Evolutionary conservation across 1,140 invertebrate species (phyloP), one percentile per base, ranked within the genome.

Genomic region (Micrasema minimum): DNA sequence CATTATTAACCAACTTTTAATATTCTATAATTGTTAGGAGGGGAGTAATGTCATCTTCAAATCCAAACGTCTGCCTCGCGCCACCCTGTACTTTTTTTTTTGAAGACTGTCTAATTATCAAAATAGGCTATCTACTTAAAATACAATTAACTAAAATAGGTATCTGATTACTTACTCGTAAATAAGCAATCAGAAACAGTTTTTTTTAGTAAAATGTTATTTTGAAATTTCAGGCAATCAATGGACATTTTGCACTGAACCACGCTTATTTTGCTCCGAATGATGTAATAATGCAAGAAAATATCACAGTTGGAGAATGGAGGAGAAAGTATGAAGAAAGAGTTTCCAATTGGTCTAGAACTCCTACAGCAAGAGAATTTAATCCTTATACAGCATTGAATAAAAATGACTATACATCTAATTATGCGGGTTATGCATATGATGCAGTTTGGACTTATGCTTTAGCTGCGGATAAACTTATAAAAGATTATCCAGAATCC

Each of bases 361-460:
- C 55, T 20, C 20, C 18, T 3, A 64, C 10, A 65, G 53, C 71
- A 6, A 61, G 20, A 67, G 26, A 43, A 31, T 65, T 62, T 14
- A 72, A 75, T 43, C 37, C 66, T 0, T 71, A 67, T 14, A 65
- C 51, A 1, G 46, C 41, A 2, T 43, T 69, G 35, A 67, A 71
- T 16, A 64, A 67, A 61, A 51, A 74, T 53, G 45, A 76, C 22
- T 59, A 61, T 22, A 45, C 82, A 18, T 87, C 85, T 26, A 82
- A 87, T 53, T 95, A 93, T 80, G 92, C 89, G 7, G 91, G 91
- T 1, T 95, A 90, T 76, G 87, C 88, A 0, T 95, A 95, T 79
- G 93, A 96, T 82, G 93, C 92, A 0, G 90, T 94, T 46, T 95
- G 93, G 93, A 89, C 89, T 1, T 95, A 92, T 79, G 93, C 92